These are phyloP conservation scores for Pseudocheirus occidentalis DNA, from an alignment of 2,797 vertebrate genomes.

Conservation along the genomic window DNA sequence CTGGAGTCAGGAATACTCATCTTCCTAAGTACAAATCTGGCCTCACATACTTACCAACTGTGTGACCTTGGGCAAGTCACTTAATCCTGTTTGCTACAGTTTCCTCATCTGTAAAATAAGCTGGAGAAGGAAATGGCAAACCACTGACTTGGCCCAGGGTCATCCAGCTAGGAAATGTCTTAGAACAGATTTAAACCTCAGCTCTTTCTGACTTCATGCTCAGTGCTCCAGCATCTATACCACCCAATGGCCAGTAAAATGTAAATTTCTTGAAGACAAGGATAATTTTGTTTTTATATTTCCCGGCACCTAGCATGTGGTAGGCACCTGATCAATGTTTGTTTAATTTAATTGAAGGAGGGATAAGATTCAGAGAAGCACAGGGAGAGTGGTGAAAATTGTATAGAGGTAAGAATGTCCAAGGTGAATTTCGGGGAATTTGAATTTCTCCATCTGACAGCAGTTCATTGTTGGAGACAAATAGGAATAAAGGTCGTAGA, in stretches of 20 bases:
- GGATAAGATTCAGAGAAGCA: background rate
- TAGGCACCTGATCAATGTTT: background rate
- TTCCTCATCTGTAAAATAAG: background rate
- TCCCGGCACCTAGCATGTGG: background rate
- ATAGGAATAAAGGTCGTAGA: background rate
- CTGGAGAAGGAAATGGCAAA: background rate
- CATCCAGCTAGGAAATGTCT: background rate
- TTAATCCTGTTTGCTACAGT: background rate
- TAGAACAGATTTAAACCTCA: background rate
- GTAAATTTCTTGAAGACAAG: background rate
- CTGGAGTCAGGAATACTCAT: background rate
- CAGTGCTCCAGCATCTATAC: background rate
- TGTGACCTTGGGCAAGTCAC: too few relatives aligned
- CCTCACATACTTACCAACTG: background rate
- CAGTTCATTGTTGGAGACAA: background rate
- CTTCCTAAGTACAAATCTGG: background rate
- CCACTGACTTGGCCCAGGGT: background rate
- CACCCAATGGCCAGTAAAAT: background rate
- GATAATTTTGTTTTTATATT: background rate
- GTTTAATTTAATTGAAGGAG: background rate
- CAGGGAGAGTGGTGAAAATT: background rate
- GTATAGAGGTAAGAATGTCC: background rate
- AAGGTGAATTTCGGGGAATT: background rate
- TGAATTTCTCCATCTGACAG: background rate
- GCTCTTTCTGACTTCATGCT: background rate